Evolutionary conservation across 2,888 invertebrate species (phyloP).

Genomic region (Rotaria macrura): DNA sequence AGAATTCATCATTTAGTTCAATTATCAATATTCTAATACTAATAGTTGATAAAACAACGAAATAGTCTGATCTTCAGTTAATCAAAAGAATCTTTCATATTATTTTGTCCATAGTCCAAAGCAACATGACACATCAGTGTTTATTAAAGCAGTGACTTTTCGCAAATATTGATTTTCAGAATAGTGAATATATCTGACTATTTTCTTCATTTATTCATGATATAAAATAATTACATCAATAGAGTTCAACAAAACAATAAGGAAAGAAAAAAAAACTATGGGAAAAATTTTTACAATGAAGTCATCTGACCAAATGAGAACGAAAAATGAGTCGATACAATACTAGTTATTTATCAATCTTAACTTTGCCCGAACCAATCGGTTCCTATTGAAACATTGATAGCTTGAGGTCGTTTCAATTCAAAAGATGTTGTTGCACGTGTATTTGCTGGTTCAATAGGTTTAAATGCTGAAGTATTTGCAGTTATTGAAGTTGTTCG

Average conservation of each 20-base stretch:
- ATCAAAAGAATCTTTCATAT: no score
- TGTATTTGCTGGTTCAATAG: neutral
- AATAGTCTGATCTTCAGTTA: no score
- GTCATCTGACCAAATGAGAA: neutral
- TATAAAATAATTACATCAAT: neutral
- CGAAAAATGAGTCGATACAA: neutral
- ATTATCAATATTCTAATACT: no score
- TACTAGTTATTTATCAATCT: neutral
- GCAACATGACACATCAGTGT: no score
- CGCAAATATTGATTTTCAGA: no score
- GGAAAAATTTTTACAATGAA: neutral
- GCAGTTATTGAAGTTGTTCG: neutral
- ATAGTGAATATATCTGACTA: no score
- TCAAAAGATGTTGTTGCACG: neutral
- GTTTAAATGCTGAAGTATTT: neutral
- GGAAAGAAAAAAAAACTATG: neutral
- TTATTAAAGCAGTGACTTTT: no score
- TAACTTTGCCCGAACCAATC: neutral
- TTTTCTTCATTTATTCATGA: no score
- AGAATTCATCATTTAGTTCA: no score
- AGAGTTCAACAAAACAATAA: neutral
- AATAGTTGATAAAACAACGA: no score
- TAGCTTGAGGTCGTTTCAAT: neutral
- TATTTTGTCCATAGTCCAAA: no score
- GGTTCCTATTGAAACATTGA: neutral